These are phyloP conservation scores for Stegodyphus mimosarum DNA, from an alignment of 1,140 invertebrate species.

Conservation along the genomic window DNA sequence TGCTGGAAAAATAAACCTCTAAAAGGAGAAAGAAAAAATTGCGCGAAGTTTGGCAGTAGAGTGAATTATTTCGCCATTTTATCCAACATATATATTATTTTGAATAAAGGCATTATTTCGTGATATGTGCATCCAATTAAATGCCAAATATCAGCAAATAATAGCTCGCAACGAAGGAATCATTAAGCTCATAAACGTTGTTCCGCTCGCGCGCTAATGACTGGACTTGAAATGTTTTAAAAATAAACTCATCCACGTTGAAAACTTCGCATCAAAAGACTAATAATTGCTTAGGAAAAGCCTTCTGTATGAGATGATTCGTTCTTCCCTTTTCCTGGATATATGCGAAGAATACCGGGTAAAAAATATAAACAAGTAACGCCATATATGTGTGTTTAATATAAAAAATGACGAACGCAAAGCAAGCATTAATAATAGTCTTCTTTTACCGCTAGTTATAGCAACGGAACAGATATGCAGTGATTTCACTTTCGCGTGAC, in stretches of 20 bases:
- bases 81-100: no score
- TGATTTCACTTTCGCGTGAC: slow-evolving; percentile 45
- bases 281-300: background rate
- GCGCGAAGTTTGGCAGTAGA: no score
- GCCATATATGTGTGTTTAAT: background rate
- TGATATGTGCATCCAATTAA: no score
- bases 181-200: background rate
- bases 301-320: background rate
- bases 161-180: background rate
- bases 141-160: no score
- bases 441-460: slow-evolving; percentile 2
- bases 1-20: no score
- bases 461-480: slow-evolving; percentile 35
- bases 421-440: slow-evolving; percentile 30
- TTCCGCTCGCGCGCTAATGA: no score
- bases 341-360: background rate
- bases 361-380: background rate
- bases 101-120: no score
- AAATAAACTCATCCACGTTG: background rate
- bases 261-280: background rate
- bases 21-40: no score
- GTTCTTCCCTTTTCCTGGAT: no score
- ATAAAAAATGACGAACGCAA: slow-evolving; percentile 8
- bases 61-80: no score
- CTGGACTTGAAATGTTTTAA: background rate